A percentile compares a stretch with the other conserved stretches of the same genome.
These are phyloP conservation scores for Sycophaga agraensis DNA, from an alignment of 1,140 invertebrate species.

Conservation along the genomic window DNA sequence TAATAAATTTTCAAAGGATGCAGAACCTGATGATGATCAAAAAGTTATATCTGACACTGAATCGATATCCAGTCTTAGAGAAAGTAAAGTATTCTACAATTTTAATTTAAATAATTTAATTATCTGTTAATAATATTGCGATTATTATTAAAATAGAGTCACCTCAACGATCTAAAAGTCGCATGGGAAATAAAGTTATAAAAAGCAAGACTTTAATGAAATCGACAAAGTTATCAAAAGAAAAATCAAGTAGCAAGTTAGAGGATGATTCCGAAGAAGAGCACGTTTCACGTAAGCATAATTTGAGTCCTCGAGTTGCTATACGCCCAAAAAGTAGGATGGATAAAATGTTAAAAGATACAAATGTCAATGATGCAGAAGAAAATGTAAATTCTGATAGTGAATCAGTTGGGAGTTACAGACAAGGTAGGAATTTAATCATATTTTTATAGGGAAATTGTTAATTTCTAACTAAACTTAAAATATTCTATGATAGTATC, in stretches of 20 bases:
- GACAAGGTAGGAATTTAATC: no score
- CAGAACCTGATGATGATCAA: not conserved
- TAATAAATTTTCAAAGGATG: conserved; percentile 1
- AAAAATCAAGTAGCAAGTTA: not conserved
- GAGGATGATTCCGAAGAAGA: conserved; percentile 1
- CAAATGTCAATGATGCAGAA: not conserved
- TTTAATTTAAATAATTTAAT: no score
- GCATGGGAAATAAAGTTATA: not conserved
- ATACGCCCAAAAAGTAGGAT: conserved; percentile 2
- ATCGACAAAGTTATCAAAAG: not conserved
- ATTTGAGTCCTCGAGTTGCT: not conserved
- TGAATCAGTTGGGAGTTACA: not conserved
- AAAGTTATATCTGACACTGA: not conserved
- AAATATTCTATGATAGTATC: no score
- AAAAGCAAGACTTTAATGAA: not conserved
- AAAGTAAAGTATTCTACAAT: not conserved
- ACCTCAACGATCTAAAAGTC: not conserved
- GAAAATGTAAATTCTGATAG: not conserved
- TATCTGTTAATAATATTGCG: no score
- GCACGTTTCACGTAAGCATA: not conserved
- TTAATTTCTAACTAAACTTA: no score
- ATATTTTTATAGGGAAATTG: no score
- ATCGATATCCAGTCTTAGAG: not conserved
- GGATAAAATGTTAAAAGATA: not conserved
- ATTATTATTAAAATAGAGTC: no score